Percentiles rank a stretch among this genome's conserved stretches.
phyloP scores from a whole-genome alignment of 2,888 invertebrate species.

The Dasysyrphus tricinctus region DNA sequence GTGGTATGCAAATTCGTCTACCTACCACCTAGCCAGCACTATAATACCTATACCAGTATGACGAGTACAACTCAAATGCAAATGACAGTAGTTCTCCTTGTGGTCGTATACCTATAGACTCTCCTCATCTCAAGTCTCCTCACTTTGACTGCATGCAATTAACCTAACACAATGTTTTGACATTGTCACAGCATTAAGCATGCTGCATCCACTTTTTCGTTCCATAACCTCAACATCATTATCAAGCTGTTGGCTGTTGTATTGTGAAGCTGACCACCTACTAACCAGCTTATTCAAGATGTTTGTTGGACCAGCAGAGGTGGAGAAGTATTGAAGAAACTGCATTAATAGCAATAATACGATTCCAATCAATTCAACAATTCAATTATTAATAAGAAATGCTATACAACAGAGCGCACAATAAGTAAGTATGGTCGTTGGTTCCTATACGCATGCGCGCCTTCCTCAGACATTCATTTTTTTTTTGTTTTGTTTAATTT shows the following conservation, averaged over 20 bases:
- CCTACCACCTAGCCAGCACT: constrained; percentile 17
- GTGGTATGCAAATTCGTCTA: constrained; percentile 62
- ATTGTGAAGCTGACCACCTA: constrained; percentile 65
- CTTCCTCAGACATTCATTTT: constrained; percentile 4
- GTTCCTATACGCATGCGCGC: constrained; percentile 34
- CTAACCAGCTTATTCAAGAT: constrained; percentile 31
- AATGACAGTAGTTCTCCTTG: constrained; percentile 60
- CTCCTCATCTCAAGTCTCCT: constrained; percentile 7
- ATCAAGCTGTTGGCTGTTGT: constrained; percentile 26
- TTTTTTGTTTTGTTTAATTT: constrained; percentile 65
- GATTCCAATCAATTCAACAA: constrained; percentile 73
- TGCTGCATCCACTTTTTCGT: constrained; percentile 71
- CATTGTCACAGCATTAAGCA: constrained; percentile 61
- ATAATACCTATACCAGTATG: constrained; percentile 36
- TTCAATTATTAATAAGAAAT: constrained; percentile 75
- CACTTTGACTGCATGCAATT: constrained; percentile 65
- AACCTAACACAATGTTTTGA: constrained; percentile 68
- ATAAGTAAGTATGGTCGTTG: neutral
- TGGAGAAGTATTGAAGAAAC: constrained; percentile 17
- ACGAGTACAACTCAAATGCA: constrained; percentile 39
- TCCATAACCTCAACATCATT: constrained; percentile 65
- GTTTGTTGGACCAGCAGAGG: neutral
- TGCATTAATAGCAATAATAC: constrained; percentile 72
- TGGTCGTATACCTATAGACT: constrained; percentile 1
- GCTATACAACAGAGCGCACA: neutral